Evolutionary conservation across 2,888 invertebrate genomes (phyloP), one percentile per base, ranked within the genome.

Genomic region (Thymelicus acteon): DNA sequence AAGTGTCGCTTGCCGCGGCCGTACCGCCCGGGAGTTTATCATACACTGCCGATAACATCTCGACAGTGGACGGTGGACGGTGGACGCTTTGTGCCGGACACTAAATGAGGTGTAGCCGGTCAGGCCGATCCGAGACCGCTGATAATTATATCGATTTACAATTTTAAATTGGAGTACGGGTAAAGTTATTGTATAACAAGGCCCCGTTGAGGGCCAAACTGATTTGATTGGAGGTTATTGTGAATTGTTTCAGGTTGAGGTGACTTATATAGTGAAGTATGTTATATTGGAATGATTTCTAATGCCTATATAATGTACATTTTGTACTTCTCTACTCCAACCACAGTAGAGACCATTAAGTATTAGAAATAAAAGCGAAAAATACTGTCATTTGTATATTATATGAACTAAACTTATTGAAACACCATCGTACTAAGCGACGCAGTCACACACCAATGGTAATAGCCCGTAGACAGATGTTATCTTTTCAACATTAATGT

Each of bases 41-140:
- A 86, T 87, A 77, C 75, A 84, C 86, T 78, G 75, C 77, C 77
- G 89, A 88, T 89, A 80, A 75, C 84, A 89, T 90, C 91, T 80
- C 79, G 84, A 81, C 81, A 83, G 83, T 85, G 85, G 83, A 81
- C 81, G 82, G 83, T 85, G 85, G 83, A 81, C 81, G 83, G 83
- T 85, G 85, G 83, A 82, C 81, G 77, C 79, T 78, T 78, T 80
- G 79, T 85, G 85, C 82, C 81, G 84, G 80, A 77, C 82, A 78
- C 80, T 82, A 84, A 85, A 86, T 83, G 87, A 86, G 86, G 84
- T 86, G 86, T 83, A 80, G 84, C 84, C 78, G 82, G 84, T 83
- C 79, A 80, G 79, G 81, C 80, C 83, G 89, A 90, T 90, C 85
- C 81, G 80, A 84, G 81, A 82, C 79, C 78, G 75, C 75, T 78